A percentile compares a stretch with the other conserved stretches of the same genome.
These are phyloP conservation scores for Brachionus asplanchnoidis DNA, from an alignment of 1,140 invertebrate species.

Conservation along the genomic window DNA sequence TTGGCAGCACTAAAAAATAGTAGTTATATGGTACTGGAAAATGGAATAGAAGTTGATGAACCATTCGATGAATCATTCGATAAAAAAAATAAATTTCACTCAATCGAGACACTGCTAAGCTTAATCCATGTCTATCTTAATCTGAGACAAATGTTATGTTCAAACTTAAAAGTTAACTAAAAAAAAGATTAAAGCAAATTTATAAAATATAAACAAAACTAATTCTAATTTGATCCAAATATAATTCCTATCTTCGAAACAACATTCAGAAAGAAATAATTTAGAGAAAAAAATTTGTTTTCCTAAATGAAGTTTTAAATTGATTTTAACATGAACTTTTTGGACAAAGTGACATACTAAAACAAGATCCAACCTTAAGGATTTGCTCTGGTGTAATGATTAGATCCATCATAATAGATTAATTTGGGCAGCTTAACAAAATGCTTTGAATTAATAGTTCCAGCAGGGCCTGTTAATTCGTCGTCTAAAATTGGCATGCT, in stretches of 20 bases:
- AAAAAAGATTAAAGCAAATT: neutral
- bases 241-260: neutral
- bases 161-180: neutral
- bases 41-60: neutral
- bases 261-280: neutral
- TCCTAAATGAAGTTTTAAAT: neutral
- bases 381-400: slow-evolving; percentile 6
- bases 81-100: neutral
- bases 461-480: neutral
- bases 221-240: neutral
- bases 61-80: neutral
- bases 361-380: neutral
- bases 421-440: slow-evolving; percentile 34
- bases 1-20: neutral
- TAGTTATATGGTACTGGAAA: neutral
- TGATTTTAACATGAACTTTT: neutral
- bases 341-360: neutral
- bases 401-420: slow-evolving; percentile 37
- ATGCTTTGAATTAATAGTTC: slow-evolving; percentile 11
- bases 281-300: neutral
- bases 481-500: slow-evolving; percentile 32
- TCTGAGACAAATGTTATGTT: slow-evolving; percentile 7
- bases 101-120: neutral
- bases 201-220: neutral
- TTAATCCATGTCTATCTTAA: slow-evolving; percentile 12